Evolutionary conservation across 37 sponge, comb jelly and placozoan genomes (phyloP).

Genomic region (Axinella damicornis): DNA sequence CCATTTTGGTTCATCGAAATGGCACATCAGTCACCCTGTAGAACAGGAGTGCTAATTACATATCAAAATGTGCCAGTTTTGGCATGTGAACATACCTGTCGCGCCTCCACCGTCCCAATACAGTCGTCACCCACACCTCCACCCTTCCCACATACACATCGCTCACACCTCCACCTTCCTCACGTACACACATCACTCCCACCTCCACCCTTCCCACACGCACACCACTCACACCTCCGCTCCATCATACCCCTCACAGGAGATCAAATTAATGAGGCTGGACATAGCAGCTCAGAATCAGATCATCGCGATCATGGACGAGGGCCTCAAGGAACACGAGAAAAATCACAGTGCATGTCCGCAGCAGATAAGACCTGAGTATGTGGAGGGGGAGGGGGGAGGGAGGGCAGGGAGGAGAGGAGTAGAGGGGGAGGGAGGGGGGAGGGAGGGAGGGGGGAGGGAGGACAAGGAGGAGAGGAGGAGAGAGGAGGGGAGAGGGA

Average conservation of each 20-base stretch:
- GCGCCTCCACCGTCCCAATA: too few species aligned
- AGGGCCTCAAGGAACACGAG: constrained; percentile 58
- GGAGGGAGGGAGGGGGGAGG: not conserved
- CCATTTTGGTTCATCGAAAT: too few species aligned
- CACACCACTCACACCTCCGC: not conserved
- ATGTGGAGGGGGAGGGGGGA: not conserved
- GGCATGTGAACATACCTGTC: too few species aligned
- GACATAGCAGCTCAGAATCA: constrained; percentile 73
- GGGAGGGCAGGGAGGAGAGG: not conserved
- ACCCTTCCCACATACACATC: too few species aligned
- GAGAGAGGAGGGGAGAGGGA: too few species aligned
- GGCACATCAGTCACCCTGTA: too few species aligned
- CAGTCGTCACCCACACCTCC: too few species aligned
- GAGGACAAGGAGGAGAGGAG: not conserved
- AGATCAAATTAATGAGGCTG: constrained; percentile 51
- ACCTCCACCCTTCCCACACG: constrained; percentile 6
- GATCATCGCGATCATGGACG: constrained; percentile 60
- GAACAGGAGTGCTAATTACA: too few species aligned
- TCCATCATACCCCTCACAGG: constrained; percentile 1
- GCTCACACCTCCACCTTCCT: too few species aligned
- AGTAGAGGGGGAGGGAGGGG: not conserved
- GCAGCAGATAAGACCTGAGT: constrained; percentile 14
- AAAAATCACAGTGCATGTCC: constrained; percentile 36
- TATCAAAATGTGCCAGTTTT: too few species aligned
- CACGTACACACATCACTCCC: not conserved